Evolutionary conservation across 2,113 vertebrate genomes (phyloP).

Genomic region (Alethe diademata): DNA sequence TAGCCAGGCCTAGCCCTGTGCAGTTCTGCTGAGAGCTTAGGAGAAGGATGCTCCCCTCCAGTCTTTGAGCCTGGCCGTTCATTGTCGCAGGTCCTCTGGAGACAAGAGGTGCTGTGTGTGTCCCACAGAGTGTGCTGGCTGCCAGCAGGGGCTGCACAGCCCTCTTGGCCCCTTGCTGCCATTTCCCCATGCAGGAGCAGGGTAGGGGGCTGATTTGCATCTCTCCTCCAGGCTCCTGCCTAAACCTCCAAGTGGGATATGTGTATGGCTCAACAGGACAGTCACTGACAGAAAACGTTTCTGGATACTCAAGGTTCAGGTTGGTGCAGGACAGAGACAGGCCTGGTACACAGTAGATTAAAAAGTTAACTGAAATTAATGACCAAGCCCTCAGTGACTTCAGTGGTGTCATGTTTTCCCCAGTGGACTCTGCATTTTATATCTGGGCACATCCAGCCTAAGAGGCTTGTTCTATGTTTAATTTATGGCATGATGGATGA

Average conservation of each 20-base stretch:
- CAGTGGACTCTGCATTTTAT: background rate
- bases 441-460: constrained; percentile 1
- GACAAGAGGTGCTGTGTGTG: background rate
- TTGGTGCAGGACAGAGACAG: background rate
- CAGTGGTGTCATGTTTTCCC: background rate
- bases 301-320: background rate
- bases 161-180: background rate
- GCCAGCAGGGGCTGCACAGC: background rate
- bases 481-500: constrained; percentile 58
- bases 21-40: background rate
- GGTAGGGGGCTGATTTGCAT: background rate
- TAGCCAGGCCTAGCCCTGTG: background rate
- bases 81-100: fast-evolving
- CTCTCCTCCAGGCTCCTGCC: background rate
- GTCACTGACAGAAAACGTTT: background rate
- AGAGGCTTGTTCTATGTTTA: constrained; percentile 47
- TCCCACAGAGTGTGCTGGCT: background rate
- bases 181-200: background rate
- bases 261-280: background rate
- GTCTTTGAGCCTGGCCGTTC: background rate
- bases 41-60: background rate
- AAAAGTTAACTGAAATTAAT: background rate
- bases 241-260: background rate
- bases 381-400: background rate
- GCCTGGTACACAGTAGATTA: background rate